Evolutionary conservation across 2,888 invertebrate genomes (phyloP), one percentile per base, ranked within the genome.

Genomic region (Parasteatoda lunata): DNA sequence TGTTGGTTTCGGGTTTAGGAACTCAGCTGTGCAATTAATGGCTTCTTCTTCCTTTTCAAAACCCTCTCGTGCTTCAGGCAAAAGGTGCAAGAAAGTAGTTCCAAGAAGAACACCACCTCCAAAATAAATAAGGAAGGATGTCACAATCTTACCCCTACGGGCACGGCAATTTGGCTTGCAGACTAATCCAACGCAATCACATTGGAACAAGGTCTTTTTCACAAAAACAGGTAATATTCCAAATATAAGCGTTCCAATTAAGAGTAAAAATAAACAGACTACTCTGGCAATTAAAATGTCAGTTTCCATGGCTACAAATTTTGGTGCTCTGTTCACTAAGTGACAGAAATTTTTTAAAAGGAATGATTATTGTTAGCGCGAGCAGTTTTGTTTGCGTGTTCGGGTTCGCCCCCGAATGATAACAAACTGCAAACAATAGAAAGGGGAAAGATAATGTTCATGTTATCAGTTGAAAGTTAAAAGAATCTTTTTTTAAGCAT

Each of bases 31-130:
- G n/a, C 7, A 59, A 59, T 71, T 71, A 5, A 49, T 15, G 13
- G 48, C 3, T 4, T 52, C 52, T 5, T 71, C 13, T 6, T 78
- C 64, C 6, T 68, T 30, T n/a, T 94, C 92, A 9, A 96, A 93
- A 83, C 94, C 94, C 90, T 96, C 95, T 9, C 94, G 92, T 0
- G 96, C 95, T 93, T 96, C 96, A 1, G 96, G 96, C 81, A 96
- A 92, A 90, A 97, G 92, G 91, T 97, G 96, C 89, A 96, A 92
- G 91, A 97, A 96, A 5, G 96, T 96, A 3, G 96, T 96, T 89
- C 95, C 95, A 65, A 97, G 92, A 30, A 97, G 92, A 0, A 96
- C 96, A 9, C 96, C 96, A n/a, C 96, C 96, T 15, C 96, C 96
- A 89, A 96, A 95, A n/a, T 95, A 95, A 47, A 96, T 89, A 15